These are phyloP conservation scores for Harpalus rufipes DNA, from an alignment of 2,888 invertebrate species.

Conservation along the genomic window DNA sequence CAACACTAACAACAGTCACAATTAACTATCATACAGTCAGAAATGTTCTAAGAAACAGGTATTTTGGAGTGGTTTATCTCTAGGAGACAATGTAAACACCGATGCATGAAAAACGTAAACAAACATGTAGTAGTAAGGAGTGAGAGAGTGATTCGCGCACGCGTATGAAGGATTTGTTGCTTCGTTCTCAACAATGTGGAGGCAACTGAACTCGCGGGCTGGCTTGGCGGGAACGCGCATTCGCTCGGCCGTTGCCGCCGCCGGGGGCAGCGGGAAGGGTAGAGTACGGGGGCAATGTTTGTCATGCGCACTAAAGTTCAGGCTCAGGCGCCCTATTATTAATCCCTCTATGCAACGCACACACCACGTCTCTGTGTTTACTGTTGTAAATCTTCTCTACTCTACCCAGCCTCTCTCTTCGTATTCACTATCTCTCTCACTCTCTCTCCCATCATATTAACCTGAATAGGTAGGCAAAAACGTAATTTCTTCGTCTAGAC, in stretches of 20 bases:
- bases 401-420: constrained; percentile 4
- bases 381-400: constrained; percentile 62
- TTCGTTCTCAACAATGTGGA: constrained; percentile 55
- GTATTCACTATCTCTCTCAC: not conserved
- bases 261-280: constrained; percentile 9
- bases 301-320: constrained; percentile 57
- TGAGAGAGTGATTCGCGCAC: constrained; percentile 36
- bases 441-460: constrained; percentile 35
- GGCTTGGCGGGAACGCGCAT: constrained; percentile 63
- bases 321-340: constrained; percentile 61
- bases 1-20: constrained; percentile 34
- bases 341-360: constrained; percentile 58
- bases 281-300: constrained; percentile 60
- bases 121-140: constrained; percentile 61
- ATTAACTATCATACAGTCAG: constrained; percentile 38
- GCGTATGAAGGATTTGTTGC: constrained; percentile 26
- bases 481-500: constrained; percentile 61
- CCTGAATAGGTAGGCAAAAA: constrained; percentile 60
- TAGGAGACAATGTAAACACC: constrained; percentile 60
- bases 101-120: constrained; percentile 65
- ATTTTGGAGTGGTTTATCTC: constrained; percentile 53
- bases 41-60: constrained; percentile 47
- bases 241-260: constrained; percentile 51
- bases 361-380: constrained; percentile 59
- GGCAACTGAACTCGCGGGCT: constrained; percentile 64